phyloP scores from a whole-genome alignment of 1,140 invertebrate genomes.

The Steinernema khuongi region DNA sequence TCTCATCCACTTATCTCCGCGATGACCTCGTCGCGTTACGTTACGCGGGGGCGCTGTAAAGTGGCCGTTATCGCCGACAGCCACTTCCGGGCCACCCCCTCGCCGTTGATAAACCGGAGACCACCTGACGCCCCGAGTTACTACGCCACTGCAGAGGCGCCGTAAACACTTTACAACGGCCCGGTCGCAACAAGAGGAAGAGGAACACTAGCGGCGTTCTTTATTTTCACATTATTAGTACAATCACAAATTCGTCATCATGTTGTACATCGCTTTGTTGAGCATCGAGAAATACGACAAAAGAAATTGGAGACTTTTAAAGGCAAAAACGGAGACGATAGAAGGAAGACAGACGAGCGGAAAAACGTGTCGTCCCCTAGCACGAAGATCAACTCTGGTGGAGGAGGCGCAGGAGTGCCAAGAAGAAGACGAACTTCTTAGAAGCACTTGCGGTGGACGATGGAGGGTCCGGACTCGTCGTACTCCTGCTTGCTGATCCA shows the following conservation, averaged over 20 bases:
- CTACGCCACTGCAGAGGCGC: not conserved
- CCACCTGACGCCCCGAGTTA: not conserved
- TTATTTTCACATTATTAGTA: slow-evolving; percentile 7
- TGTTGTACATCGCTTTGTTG: slow-evolving; percentile 11
- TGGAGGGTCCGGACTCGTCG: slow-evolving; percentile 73
- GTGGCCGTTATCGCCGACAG: not conserved
- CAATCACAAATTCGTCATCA: not conserved
- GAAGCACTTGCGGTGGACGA: slow-evolving; percentile 35
- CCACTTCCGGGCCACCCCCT: slow-evolving; percentile 8
- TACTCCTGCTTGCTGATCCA: slow-evolving; percentile 70
- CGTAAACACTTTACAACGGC: not conserved
- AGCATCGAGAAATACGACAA: slow-evolving; percentile 5
- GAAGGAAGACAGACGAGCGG: not conserved
- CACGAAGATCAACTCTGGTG: slow-evolving; percentile 12
- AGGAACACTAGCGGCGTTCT: not conserved
- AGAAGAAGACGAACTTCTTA: slow-evolving; percentile 17
- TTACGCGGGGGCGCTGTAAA: not conserved
- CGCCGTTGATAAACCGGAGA: not conserved
- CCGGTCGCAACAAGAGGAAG: not conserved
- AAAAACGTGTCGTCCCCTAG: slow-evolving; percentile 15
- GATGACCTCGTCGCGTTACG: not conserved
- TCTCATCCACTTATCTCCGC: slow-evolving; percentile 12
- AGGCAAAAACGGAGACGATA: slow-evolving; percentile 7
- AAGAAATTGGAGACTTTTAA: not conserved
- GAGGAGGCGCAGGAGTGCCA: not conserved